phyloP scores from a whole-genome alignment of 2,113 vertebrate genomes.

The Lepus europaeus region DNA sequence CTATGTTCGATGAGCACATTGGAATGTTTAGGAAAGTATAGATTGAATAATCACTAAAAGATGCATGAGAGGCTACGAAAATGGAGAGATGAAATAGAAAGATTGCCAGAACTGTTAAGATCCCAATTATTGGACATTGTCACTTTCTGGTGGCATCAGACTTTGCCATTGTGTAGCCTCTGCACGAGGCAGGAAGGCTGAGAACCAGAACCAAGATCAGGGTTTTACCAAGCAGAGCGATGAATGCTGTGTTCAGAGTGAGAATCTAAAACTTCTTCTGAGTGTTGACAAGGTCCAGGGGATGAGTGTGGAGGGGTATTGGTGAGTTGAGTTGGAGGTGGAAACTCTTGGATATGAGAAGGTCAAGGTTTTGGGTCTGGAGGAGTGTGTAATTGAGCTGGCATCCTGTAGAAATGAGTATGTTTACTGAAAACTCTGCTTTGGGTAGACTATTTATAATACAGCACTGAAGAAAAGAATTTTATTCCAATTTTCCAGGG shows the following conservation, averaged over 20 bases:
- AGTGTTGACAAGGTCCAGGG: not conserved
- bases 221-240: not conserved
- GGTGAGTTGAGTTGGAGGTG: not conserved
- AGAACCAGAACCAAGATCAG: not conserved
- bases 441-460: not conserved
- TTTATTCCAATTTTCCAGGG: slow-evolving; percentile 28
- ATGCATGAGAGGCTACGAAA: not conserved
- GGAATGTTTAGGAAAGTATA: not conserved
- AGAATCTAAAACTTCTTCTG: not conserved
- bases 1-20: not conserved
- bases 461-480: not conserved
- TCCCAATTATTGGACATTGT: not conserved
- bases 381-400: too few species aligned
- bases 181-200: not conserved
- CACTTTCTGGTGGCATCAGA: not conserved
- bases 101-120: not conserved
- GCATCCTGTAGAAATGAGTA: not conserved
- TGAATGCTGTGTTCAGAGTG: not conserved
- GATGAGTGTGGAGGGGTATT: not conserved
- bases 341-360: not conserved
- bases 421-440: not conserved
- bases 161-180: not conserved
- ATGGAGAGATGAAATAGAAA: not conserved
- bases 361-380: not conserved
- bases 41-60: not conserved